These are phyloP conservation scores for Magallana angulata DNA, from an alignment of 1,140 invertebrate genomes.

Conservation along the genomic window DNA sequence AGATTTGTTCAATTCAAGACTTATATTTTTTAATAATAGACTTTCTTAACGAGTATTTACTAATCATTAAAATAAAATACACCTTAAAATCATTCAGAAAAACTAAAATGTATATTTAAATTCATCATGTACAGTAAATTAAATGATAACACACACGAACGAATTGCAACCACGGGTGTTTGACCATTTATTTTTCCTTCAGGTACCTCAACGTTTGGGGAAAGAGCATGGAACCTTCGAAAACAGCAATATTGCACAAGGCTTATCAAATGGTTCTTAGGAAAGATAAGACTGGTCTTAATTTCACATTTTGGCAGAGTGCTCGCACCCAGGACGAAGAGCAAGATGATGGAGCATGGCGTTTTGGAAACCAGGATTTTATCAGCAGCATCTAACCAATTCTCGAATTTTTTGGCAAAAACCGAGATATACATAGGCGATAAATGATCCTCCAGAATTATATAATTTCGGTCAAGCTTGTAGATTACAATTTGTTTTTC, in stretches of 20 bases:
- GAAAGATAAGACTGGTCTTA: constrained; percentile 25
- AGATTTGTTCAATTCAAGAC: too few species aligned
- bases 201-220: neutral
- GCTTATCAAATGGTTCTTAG: constrained; percentile 31
- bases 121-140: too few species aligned
- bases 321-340: constrained; percentile 22
- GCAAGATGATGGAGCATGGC: constrained; percentile 19
- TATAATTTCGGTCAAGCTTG: constrained; percentile 17
- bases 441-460: neutral
- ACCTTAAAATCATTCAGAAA: too few species aligned
- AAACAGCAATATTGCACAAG: constrained; percentile 23
- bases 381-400: constrained; percentile 20
- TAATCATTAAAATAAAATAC: too few species aligned
- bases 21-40: too few species aligned
- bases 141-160: too few species aligned
- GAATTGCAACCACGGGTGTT: neutral
- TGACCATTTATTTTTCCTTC: neutral
- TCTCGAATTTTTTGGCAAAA: constrained; percentile 1
- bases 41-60: too few species aligned
- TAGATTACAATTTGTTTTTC: neutral
- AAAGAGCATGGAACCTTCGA: constrained; percentile 12
- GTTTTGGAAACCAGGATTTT: constrained; percentile 10
- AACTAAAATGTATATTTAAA: too few species aligned
- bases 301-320: constrained; percentile 33
- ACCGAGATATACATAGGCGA: neutral